A percentile compares a stretch with the other conserved stretches of the same genome.
phyloP scores from a whole-genome alignment of 2,797 vertebrate species.

The Pyrocephalus nanus region DNA sequence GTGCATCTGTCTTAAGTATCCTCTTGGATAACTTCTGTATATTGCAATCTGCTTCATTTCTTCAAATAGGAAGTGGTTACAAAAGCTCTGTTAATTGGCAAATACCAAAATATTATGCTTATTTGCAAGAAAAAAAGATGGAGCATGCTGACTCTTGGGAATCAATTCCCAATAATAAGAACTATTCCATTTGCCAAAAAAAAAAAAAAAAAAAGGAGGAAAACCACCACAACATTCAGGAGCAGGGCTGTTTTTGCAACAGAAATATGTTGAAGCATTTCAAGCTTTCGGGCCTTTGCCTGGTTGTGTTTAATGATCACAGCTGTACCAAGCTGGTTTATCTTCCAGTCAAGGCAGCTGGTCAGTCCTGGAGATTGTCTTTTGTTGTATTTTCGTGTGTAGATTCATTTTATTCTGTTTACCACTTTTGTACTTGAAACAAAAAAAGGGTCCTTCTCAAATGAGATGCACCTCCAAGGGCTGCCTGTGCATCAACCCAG shows the following conservation, averaged over 20 bases:
- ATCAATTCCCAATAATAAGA: neutral
- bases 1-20: conserved; percentile 58
- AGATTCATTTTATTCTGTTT: conserved; percentile 65
- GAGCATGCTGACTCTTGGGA: neutral
- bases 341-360: conserved; percentile 53
- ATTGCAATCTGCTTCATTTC: conserved; percentile 12
- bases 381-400: conserved; percentile 62
- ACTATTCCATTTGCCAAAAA: neutral
- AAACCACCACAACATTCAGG: neutral
- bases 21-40: conserved; percentile 40
- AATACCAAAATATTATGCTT: neutral
- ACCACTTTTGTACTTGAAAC: conserved; percentile 52
- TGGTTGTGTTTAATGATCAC: conserved; percentile 48
- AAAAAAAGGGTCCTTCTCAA: neutral
- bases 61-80: neutral
- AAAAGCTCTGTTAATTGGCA: neutral
- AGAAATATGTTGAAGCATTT: conserved; percentile 4
- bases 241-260: neutral
- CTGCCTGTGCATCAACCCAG: neutral
- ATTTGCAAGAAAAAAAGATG: neutral
- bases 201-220: neutral
- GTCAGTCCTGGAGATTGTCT: conserved; percentile 43
- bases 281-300: conserved; percentile 15
- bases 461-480: neutral
- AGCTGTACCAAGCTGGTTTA: conserved; percentile 54